These are phyloP conservation scores for Serranus cabrilla DNA, from an alignment of 2,797 vertebrate genomes.

Conservation along the genomic window DNA sequence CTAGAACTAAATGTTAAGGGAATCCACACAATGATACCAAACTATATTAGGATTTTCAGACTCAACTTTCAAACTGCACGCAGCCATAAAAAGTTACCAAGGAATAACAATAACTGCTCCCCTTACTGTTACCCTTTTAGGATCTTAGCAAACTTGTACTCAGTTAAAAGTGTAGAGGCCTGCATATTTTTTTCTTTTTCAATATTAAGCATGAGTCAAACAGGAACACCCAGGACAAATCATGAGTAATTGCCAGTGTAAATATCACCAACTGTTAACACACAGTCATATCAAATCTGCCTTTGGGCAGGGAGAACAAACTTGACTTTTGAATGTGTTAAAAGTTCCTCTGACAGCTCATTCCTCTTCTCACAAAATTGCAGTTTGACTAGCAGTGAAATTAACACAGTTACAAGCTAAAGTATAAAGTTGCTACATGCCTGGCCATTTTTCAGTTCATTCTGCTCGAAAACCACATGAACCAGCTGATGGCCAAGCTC, in stretches of 20 bases:
- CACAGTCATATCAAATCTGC: conserved; percentile 51
- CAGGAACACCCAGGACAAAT: conserved; percentile 25
- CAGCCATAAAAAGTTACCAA: too few relatives aligned
- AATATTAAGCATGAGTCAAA: conserved; percentile 8
- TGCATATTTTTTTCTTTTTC: background rate
- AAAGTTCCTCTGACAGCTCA: conserved; percentile 22
- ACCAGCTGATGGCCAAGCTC: background rate
- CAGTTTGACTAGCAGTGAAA: too few relatives aligned
- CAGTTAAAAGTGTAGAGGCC: background rate
- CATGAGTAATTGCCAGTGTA: conserved; percentile 41
- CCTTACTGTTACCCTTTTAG: background rate
- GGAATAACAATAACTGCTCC: background rate
- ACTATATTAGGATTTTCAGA: background rate
- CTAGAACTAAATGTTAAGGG: background rate
- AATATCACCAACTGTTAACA: conserved; percentile 62
- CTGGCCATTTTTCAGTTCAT: too few relatives aligned
- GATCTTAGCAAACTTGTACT: background rate
- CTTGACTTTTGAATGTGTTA: conserved; percentile 19
- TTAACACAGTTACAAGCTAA: background rate
- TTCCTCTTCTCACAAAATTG: background rate
- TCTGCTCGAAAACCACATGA: too few relatives aligned
- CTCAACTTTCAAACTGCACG: background rate
- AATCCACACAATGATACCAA: background rate
- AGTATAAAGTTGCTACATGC: background rate
- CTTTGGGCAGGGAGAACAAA: background rate